Conservation (phyloP, 1,140 invertebrate species). For the Euwallacea similis region DNA sequence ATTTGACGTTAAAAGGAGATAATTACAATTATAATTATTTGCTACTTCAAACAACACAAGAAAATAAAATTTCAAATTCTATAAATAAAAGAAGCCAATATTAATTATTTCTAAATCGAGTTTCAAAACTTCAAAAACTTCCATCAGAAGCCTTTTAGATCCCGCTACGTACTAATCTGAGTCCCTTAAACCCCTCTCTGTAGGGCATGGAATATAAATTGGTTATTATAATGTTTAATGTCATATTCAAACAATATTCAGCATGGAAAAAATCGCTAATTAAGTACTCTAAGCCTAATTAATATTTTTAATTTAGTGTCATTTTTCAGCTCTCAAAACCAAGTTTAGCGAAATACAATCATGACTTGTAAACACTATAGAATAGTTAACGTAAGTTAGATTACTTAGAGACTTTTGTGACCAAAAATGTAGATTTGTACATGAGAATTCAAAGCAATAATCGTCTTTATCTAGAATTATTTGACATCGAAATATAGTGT, state of each 20-base stretch:
- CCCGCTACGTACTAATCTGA: no score
- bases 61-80: no score
- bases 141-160: no score
- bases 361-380: conserved; percentile 30
- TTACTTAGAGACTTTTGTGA: conserved; percentile 22
- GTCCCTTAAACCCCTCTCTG: no score
- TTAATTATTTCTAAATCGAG: no score
- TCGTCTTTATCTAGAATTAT: neutral
- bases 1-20: no score
- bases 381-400: conserved; percentile 17
- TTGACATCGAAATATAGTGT: conserved; percentile 2
- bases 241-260: neutral
- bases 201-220: neutral
- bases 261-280: no score
- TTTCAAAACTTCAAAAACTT: no score
- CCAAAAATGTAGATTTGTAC: conserved; percentile 22
- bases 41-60: no score
- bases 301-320: neutral
- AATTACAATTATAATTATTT: no score
- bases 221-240: conserved; percentile 1
- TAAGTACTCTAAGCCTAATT: no score
- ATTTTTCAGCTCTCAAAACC: neutral
- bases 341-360: conserved; percentile 40
- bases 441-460: conserved; percentile 22
- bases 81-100: no score